These are phyloP conservation scores for Branchipolynoe longqiensis DNA, from an alignment of 2,888 invertebrate genomes.

Conservation along the genomic window DNA sequence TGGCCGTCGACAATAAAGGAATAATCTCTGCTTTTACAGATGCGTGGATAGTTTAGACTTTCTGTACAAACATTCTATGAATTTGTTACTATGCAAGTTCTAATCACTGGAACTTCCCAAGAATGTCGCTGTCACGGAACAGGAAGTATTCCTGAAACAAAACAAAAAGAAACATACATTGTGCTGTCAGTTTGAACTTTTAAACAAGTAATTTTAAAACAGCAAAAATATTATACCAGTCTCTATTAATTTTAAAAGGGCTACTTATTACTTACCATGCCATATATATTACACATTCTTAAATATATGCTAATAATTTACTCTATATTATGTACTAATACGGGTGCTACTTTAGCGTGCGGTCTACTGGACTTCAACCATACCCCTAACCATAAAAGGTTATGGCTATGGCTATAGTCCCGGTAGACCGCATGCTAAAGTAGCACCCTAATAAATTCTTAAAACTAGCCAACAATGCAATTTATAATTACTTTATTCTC, in stretches of 20 bases:
- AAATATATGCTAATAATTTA: too few relatives aligned
- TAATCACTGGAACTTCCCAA: conserved; percentile 88
- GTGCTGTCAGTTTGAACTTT: neutral
- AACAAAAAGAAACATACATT: conserved; percentile 21
- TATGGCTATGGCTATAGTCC: too few relatives aligned
- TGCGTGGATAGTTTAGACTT: neutral
- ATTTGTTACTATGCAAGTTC: neutral
- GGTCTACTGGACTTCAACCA: too few relatives aligned
- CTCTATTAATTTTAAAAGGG: neutral
- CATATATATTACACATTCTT: too few relatives aligned
- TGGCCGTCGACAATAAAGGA: too few relatives aligned
- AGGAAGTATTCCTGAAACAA: conserved; percentile 90
- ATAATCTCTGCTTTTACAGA: neutral
- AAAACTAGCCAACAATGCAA: too few relatives aligned
- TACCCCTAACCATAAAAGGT: too few relatives aligned
- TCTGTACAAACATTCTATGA: conserved; percentile 36
- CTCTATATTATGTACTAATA: too few relatives aligned
- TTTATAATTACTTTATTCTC: too few relatives aligned
- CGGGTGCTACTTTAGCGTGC: too few relatives aligned
- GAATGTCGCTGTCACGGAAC: conserved; percentile 96
- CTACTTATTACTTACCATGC: neutral
- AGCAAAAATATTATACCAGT: neutral
- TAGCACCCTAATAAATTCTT: too few relatives aligned
- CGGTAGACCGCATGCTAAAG: too few relatives aligned
- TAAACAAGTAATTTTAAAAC: neutral